These are phyloP conservation scores for Tetramorium alpestre DNA, from an alignment of 1,140 invertebrate species.

Conservation along the genomic window DNA sequence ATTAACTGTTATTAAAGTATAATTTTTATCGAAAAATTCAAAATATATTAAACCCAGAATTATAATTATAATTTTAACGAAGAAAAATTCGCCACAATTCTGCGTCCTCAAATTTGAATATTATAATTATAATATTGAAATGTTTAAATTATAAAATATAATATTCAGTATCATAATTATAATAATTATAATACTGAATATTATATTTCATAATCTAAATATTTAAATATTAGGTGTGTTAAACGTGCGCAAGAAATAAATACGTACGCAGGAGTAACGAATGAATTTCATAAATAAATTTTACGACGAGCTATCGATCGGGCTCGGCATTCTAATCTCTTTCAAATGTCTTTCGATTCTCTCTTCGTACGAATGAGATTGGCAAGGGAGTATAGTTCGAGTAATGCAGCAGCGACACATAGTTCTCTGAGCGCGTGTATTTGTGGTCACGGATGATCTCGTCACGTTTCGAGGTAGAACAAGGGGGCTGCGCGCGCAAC, in stretches of 20 bases:
- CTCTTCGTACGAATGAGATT: neutral
- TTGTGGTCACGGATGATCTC: slow-evolving; percentile 52
- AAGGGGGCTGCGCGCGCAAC: slow-evolving; percentile 82
- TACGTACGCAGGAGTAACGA: no score
- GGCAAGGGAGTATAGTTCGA: neutral
- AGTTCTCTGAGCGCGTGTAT: neutral
- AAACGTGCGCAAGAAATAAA: no score
- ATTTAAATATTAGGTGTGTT: no score
- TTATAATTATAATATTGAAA: neutral
- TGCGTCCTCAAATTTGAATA: neutral
- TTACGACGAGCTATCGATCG: neutral
- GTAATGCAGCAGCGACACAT: slow-evolving; percentile 10
- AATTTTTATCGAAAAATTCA: neutral
- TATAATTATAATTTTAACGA: neutral
- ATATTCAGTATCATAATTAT: no score
- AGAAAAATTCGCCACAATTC: neutral
- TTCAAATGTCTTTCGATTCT: neutral
- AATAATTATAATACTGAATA: no score
- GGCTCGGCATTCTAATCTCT: neutral
- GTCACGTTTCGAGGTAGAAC: slow-evolving; percentile 72
- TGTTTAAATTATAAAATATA: no score
- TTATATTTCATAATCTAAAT: neutral
- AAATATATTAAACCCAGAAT: neutral
- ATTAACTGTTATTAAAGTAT: neutral
- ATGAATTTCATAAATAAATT: neutral